Conservation (phyloP, 2,113 vertebrate genomes). For the Malurus melanocephalus region DNA sequence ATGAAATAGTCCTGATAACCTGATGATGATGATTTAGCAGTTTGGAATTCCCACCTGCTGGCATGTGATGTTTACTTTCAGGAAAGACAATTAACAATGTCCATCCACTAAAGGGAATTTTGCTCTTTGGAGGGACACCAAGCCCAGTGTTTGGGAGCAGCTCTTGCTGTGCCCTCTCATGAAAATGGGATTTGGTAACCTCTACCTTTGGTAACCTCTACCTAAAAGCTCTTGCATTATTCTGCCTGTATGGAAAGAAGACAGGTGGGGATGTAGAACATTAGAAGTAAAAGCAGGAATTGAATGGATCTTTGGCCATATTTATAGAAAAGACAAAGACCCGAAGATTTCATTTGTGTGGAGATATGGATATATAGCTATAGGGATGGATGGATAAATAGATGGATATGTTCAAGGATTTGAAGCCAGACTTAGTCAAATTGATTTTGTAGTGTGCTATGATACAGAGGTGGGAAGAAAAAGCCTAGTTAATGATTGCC, state of each 20-base stretch:
- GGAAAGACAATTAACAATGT: neutral
- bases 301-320: neutral
- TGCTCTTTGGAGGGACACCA: neutral
- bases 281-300: neutral
- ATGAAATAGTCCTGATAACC: neutral
- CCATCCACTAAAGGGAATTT: neutral
- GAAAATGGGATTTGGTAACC: neutral
- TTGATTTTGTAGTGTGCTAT: neutral
- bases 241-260: neutral
- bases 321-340: neutral
- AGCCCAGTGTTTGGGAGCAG: neutral
- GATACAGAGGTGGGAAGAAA: neutral
- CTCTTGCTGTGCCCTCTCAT: neutral
- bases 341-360: neutral
- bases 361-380: fast-evolving
- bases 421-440: neutral
- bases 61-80: neutral
- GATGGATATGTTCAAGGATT: neutral
- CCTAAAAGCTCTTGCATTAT: neutral
- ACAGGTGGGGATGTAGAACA: neutral
- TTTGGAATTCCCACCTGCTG: neutral
- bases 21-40: neutral
- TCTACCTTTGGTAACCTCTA: neutral
- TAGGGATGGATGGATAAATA: neutral
- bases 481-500: neutral